These are phyloP conservation scores for Harpagoxenus sublaevis DNA, from an alignment of 2,888 invertebrate genomes.

Conservation along the genomic window DNA sequence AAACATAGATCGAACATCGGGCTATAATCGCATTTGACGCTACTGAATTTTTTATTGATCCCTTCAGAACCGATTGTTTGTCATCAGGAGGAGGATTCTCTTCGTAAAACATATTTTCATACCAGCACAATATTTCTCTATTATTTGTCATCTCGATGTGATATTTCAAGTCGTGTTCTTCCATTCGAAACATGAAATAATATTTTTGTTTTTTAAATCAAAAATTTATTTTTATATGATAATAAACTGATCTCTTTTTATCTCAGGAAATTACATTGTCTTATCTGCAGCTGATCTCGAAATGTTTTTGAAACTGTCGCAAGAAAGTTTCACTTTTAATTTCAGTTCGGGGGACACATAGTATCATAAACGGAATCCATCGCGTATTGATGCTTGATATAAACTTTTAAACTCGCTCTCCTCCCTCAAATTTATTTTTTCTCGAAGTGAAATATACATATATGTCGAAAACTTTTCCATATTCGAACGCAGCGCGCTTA, in stretches of 20 bases:
- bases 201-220: neutral
- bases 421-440: slow-evolving; percentile 39
- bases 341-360: neutral
- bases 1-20: slow-evolving; percentile 5
- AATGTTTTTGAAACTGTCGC: no score
- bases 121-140: neutral
- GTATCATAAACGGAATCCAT: slow-evolving; percentile 26
- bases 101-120: neutral
- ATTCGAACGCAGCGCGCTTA: slow-evolving; percentile 8
- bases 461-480: slow-evolving; percentile 36
- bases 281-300: neutral
- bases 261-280: neutral
- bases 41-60: slow-evolving; percentile 27
- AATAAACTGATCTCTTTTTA: neutral
- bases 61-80: slow-evolving; percentile 25
- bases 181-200: neutral
- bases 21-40: slow-evolving; percentile 26
- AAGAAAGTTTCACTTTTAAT: slow-evolving; percentile 18
- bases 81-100: neutral
- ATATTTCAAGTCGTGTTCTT: neutral
- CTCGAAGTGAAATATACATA: slow-evolving; percentile 22
- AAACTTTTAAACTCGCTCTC: slow-evolving; percentile 37
- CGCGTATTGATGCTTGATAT: slow-evolving; percentile 31
- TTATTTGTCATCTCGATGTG: neutral
- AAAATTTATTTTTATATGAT: neutral